Percentiles rank a stretch among this genome's conserved stretches.
Conservation (phyloP, 2,888 invertebrate species). For the Ochlodes sylvanus region DNA sequence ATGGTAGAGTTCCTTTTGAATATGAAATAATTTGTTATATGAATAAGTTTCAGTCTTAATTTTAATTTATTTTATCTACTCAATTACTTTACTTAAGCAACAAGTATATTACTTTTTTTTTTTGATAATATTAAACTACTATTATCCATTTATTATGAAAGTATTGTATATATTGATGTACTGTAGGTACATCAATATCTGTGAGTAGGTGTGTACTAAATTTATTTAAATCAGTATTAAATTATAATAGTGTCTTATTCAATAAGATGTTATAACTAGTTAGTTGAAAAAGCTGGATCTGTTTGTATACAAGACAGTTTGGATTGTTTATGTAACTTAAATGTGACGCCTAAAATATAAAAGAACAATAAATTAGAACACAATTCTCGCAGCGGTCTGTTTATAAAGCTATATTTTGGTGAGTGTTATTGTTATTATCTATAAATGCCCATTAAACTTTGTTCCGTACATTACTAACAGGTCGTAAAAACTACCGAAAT, state of each 20-base stretch:
- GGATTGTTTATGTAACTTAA: neutral
- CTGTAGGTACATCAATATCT: no score
- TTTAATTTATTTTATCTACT: neutral
- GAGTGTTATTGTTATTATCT: constrained; percentile 76
- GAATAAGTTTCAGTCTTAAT: neutral
- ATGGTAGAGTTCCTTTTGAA: constrained; percentile 3
- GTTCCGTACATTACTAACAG: constrained; percentile 75
- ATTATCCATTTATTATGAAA: no score
- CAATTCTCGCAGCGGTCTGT: constrained; percentile 37
- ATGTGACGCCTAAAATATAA: constrained; percentile 2
- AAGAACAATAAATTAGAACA: constrained; percentile 20
- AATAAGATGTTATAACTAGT: no score
- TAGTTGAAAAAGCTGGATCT: no score
- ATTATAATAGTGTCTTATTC: no score
- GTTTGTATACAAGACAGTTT: neutral
- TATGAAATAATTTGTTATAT: neutral
- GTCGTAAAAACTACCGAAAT: constrained; percentile 78
- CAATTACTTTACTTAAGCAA: neutral
- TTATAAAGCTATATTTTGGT: constrained; percentile 68
- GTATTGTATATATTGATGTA: no score
- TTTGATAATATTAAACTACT: no score
- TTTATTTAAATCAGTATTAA: no score
- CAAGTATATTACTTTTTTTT: no score
- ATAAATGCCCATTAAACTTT: constrained; percentile 71
- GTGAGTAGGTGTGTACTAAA: no score